Evolutionary conservation across 23 tunicate species (phyloP).

Genomic region (Clavelina lepadiformis): DNA sequence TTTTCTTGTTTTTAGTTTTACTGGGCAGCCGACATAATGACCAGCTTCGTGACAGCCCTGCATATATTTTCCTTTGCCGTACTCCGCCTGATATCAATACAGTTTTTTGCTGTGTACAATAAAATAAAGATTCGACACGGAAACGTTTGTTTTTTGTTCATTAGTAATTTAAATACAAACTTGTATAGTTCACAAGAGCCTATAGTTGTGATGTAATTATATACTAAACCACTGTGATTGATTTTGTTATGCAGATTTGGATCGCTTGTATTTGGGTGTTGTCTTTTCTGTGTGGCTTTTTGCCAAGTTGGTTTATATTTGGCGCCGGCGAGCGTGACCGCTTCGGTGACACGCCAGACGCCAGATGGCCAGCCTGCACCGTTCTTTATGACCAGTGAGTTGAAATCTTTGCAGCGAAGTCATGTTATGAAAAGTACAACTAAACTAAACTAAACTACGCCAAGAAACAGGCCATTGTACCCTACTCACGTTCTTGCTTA

Average conservation of each 20-base stretch:
- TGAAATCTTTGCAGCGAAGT: not conserved
- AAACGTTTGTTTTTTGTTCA: constrained; percentile 7
- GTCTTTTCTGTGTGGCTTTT: constrained; percentile 29
- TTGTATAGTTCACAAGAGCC: not conserved
- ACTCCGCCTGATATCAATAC: constrained; percentile 23
- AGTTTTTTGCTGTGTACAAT: constrained; percentile 21
- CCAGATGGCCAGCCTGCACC: constrained; percentile 62
- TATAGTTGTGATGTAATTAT: not conserved
- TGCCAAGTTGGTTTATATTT: constrained; percentile 12
- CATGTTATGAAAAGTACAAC: not conserved
- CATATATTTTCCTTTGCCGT: constrained; percentile 47
- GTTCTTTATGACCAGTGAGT: constrained; percentile 18
- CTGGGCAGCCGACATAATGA: constrained; percentile 46
- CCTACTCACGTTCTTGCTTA: too few relatives aligned
- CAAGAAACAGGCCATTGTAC: too few relatives aligned
- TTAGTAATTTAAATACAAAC: not conserved
- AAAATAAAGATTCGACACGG: constrained; percentile 20
- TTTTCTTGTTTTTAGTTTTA: constrained; percentile 28
- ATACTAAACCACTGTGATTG: not conserved
- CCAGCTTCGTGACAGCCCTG: constrained; percentile 39
- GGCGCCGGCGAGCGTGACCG: constrained; percentile 27
- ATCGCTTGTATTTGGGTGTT: constrained; percentile 24
- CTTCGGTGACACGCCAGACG: constrained; percentile 14
- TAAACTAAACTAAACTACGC: too few relatives aligned
- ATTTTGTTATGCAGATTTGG: constrained; percentile 16